These are phyloP conservation scores for Drosophila suboccidentalis DNA, from an alignment of 2,888 invertebrate genomes.

Conservation along the genomic window DNA sequence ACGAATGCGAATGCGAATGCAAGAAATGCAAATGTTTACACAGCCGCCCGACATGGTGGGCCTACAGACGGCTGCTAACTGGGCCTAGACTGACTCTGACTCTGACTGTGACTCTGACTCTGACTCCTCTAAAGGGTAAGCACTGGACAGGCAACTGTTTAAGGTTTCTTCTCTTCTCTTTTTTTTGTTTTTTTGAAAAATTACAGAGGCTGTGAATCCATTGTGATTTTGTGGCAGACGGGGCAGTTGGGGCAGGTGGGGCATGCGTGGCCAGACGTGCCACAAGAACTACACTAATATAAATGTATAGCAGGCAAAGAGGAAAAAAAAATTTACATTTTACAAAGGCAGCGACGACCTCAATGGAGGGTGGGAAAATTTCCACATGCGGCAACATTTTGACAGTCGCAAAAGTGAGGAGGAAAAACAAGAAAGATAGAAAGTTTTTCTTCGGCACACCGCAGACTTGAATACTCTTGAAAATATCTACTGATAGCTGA, in stretches of 20 bases:
- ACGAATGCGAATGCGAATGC: slow-evolving; percentile 28
- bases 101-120: slow-evolving; percentile 1
- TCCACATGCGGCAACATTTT: slow-evolving; percentile 73
- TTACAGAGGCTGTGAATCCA: slow-evolving; percentile 41
- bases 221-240: slow-evolving; percentile 48
- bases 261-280: slow-evolving; percentile 61
- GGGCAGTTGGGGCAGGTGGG: slow-evolving; percentile 27
- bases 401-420: slow-evolving; percentile 57
- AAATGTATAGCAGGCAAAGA: slow-evolving; percentile 62
- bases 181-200: slow-evolving; percentile 42
- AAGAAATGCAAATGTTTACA: slow-evolving; percentile 68
- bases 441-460: not conserved
- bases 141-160: slow-evolving; percentile 67
- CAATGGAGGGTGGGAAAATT: slow-evolving; percentile 79
- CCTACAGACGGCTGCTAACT: slow-evolving; percentile 8
- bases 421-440: slow-evolving; percentile 17
- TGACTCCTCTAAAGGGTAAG: slow-evolving; percentile 63
- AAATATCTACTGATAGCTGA: not conserved
- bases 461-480: not conserved
- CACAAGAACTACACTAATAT: slow-evolving; percentile 65
- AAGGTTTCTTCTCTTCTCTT: slow-evolving; percentile 23
- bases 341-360: slow-evolving; percentile 59
- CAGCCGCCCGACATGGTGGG: slow-evolving; percentile 60
- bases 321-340: slow-evolving; percentile 64
- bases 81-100: not conserved